These are phyloP conservation scores for Epinotia brunnichana DNA, from an alignment of 2,888 invertebrate genomes.

Conservation along the genomic window DNA sequence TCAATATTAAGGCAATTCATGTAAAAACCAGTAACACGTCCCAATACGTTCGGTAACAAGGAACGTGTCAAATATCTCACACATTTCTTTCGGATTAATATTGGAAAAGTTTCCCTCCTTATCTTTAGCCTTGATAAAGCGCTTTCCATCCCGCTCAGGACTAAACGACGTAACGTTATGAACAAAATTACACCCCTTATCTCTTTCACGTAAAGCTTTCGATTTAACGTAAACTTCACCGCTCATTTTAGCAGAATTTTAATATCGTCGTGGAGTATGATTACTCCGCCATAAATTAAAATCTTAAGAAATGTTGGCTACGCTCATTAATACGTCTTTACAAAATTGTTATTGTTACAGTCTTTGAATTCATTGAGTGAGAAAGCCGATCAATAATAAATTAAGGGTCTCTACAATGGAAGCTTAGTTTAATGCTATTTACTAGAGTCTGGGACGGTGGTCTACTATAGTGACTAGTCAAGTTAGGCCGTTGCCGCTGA, in stretches of 20 bases:
- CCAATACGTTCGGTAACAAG: conserved; percentile 1
- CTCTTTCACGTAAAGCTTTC: too few species aligned
- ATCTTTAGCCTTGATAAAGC: conserved; percentile 33
- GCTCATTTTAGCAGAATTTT: conserved; percentile 8
- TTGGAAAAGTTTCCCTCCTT: conserved; percentile 39
- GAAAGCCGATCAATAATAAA: neutral
- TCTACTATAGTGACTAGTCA: too few species aligned
- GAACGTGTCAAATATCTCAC: conserved; percentile 26
- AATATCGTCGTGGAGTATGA: conserved; percentile 9
- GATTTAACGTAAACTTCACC: conserved; percentile 13
- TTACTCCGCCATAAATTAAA: conserved; percentile 7
- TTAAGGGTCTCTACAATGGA: neutral
- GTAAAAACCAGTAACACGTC: conserved; percentile 2
- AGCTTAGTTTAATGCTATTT: too few species aligned
- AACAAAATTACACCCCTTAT: neutral
- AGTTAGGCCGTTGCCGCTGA: too few species aligned
- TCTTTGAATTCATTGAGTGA: neutral
- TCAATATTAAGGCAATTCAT: neutral
- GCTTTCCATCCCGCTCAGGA: neutral
- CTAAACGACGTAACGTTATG: conserved; percentile 9
- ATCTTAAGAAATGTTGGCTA: neutral
- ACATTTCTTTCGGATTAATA: conserved; percentile 29
- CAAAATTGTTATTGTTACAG: neutral
- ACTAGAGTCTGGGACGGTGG: too few species aligned
- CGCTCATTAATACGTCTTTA: neutral